A percentile compares a stretch with the other conserved stretches of the same genome.
Conservation (phyloP, 2,113 vertebrate genomes). For the Mustelus asterias region DNA sequence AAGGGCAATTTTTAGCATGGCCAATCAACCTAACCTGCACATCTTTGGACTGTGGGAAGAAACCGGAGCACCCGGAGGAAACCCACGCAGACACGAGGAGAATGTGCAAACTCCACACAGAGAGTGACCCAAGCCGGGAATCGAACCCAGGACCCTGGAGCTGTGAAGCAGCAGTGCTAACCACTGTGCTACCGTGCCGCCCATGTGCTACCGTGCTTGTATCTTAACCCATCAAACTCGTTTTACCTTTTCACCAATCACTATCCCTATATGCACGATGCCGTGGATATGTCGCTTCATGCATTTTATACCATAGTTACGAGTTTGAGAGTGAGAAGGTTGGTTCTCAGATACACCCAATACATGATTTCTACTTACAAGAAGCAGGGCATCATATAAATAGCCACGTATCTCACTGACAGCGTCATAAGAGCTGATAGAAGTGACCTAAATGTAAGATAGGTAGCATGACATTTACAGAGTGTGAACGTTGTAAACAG, state of each 20-base stretch:
- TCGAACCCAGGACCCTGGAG: too few species aligned
- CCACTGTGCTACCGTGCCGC: too few species aligned
- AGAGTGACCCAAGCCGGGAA: too few species aligned
- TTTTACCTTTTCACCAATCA: not conserved
- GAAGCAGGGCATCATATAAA: not conserved
- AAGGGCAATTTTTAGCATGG: too few species aligned
- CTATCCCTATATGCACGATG: not conserved
- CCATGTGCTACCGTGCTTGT: too few species aligned
- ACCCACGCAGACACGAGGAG: too few species aligned
- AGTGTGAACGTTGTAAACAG: not conserved
- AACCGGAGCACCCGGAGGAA: too few species aligned
- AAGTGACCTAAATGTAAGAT: not conserved
- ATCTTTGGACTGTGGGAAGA: too few species aligned
- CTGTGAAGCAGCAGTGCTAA: too few species aligned
- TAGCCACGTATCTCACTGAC: not conserved
- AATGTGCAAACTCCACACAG: too few species aligned
- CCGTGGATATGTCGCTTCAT: not conserved
- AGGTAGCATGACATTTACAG: not conserved
- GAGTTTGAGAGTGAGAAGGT: not conserved
- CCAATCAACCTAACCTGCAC: too few species aligned
- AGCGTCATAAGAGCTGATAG: not conserved
- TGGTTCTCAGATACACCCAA: not conserved
- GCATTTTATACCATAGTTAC: not conserved
- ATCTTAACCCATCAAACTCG: not conserved
- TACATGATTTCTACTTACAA: not conserved